Evolutionary conservation across 2,113 vertebrate genomes (phyloP).

Genomic region (Arenaria interpres): DNA sequence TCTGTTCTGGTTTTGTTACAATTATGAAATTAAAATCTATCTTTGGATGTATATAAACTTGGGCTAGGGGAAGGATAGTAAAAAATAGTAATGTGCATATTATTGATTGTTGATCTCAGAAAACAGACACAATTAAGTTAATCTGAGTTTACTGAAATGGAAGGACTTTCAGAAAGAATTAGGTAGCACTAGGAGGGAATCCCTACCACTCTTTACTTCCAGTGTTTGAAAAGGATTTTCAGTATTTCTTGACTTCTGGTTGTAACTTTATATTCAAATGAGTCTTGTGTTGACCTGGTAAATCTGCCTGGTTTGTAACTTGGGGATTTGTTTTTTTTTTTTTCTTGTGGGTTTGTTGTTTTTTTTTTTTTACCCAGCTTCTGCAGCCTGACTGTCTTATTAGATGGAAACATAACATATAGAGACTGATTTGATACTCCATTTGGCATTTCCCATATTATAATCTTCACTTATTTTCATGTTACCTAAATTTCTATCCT

Average conservation of each 20-base stretch:
- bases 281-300: not conserved
- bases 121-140: not conserved
- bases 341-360: not conserved
- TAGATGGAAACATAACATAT: not conserved
- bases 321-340: not conserved
- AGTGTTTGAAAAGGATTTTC: not conserved
- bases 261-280: not conserved
- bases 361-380: not conserved
- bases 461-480: not conserved
- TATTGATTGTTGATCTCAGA: not conserved
- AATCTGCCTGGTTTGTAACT: not conserved
- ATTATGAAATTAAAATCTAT: not conserved
- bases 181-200: not conserved
- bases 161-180: not conserved
- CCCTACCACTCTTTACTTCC: not conserved
- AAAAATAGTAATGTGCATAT: not conserved
- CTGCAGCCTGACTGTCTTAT: not conserved
- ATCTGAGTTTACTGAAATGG: not conserved
- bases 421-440: not conserved
- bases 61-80: not conserved
- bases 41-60: not conserved
- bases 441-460: not conserved
- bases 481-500: not conserved
- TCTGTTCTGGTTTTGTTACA: not conserved
- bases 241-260: not conserved